These are phyloP conservation scores for Myiagra hebetior DNA, from an alignment of 2,113 vertebrate genomes.

Conservation along the genomic window DNA sequence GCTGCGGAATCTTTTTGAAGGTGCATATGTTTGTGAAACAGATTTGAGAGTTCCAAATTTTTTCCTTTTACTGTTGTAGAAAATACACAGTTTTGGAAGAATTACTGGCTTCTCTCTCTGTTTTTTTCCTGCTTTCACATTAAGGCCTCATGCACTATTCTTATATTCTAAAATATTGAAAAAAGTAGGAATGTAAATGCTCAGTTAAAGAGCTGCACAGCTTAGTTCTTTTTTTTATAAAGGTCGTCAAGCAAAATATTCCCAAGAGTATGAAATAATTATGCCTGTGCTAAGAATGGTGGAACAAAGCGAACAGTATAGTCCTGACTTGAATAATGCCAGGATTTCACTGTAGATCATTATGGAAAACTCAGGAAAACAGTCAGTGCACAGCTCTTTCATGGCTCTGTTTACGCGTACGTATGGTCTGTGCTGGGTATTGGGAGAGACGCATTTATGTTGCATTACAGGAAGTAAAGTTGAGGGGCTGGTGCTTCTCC, in stretches of 20 bases:
- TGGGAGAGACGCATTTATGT: not conserved
- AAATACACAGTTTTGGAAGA: not conserved
- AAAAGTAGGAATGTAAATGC: not conserved
- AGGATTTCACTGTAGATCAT: constrained; percentile 21
- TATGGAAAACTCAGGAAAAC: constrained; percentile 30
- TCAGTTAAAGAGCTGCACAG: not conserved
- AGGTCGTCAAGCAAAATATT: not conserved
- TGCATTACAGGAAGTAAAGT: not conserved
- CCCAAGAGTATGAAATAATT: not conserved
- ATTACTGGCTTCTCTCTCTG: not conserved
- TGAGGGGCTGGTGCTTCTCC: not conserved
- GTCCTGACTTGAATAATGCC: constrained; percentile 3
- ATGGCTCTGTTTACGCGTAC: not conserved
- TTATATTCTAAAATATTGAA: not conserved
- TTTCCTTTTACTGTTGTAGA: not conserved
- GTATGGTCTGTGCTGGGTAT: not conserved
- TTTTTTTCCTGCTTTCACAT: not conserved
- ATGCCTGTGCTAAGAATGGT: not conserved
- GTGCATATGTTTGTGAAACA: not conserved
- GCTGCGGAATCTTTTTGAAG: not conserved
- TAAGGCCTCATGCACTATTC: not conserved
- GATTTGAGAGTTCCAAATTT: not conserved
- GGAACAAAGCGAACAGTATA: not conserved
- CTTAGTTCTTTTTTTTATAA: not conserved
- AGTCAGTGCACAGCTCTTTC: not conserved